phyloP scores from a whole-genome alignment of 1,140 invertebrate species.

The Homalodisca vitripennis region DNA sequence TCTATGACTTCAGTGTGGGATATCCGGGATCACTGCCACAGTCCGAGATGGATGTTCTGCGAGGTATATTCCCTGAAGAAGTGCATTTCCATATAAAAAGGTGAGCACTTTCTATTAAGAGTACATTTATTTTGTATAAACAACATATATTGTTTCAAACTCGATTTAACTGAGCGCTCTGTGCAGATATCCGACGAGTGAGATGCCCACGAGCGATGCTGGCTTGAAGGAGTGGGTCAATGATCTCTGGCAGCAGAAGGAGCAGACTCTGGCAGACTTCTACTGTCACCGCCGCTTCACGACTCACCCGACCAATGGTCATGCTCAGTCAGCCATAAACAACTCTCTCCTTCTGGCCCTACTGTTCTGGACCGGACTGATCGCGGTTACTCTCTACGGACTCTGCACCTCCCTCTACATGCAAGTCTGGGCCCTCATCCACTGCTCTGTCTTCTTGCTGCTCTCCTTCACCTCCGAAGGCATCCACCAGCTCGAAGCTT shows the following conservation, averaged over 20 bases:
- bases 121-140: too few species aligned
- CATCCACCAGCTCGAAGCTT: slow-evolving; percentile 57
- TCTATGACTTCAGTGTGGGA: slow-evolving; percentile 78
- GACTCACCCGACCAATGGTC: slow-evolving; percentile 34
- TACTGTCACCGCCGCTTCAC: slow-evolving; percentile 53
- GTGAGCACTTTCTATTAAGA: too few species aligned
- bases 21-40: slow-evolving; percentile 69
- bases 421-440: slow-evolving; percentile 51
- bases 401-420: slow-evolving; percentile 51
- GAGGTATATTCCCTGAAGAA: slow-evolving; percentile 66
- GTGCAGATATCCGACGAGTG: slow-evolving; percentile 54
- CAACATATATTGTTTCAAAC: too few species aligned
- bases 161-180: neutral
- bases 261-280: slow-evolving; percentile 60
- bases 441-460: slow-evolving; percentile 51
- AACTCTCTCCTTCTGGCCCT: slow-evolving; percentile 54
- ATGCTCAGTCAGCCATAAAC: slow-evolving; percentile 41
- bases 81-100: slow-evolving; percentile 74
- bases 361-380: slow-evolving; percentile 55
- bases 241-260: slow-evolving; percentile 70
- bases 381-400: slow-evolving; percentile 48
- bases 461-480: slow-evolving; percentile 54
- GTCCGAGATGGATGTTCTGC: slow-evolving; percentile 62
- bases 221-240: slow-evolving; percentile 65
- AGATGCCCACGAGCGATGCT: slow-evolving; percentile 58